Base-by-base conservation (phyloP, 2,113 vertebrate genomes). In the Syrmaticus mikado region DNA sequence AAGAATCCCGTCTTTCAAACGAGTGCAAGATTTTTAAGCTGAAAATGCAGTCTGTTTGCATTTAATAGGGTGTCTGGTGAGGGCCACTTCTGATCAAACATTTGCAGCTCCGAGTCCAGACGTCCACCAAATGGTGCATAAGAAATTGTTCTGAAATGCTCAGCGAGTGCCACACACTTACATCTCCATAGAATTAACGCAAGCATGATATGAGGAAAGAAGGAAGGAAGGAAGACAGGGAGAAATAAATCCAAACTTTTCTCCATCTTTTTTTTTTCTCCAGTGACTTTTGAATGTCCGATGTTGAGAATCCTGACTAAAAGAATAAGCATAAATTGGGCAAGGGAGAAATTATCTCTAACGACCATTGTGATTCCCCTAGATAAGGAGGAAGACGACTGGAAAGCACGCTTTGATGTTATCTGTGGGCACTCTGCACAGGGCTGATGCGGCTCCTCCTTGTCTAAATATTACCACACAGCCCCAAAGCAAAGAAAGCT, bases 151-250 rank as follows among this genome's bases (percentile, higher is more conserved):
- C 62, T 32, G 28, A 79, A 64, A 36, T 6, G 25, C 53, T 67
- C 15, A 7, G 11, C 0, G 0, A 50, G 10, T 18, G 13, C n/a
- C 77, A 45, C 0, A 1, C 10, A 11, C 1, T 7, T 5, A 12
- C 0, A 7, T 4, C 22, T 84, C 74, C n/a, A 8, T 0, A 62
- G 38, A 70, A 60, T 18, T 55, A 65, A 53, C 13, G 14, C 13
- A 76, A 55, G 61, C 84, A 14, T 21, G 13, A 76, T 16, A 6
- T 43, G 17, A 77, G 32, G 58, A 50, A 76, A 48, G 17, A 68
- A 46, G 32, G 32, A 55, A 62, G 22, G 32, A 90, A 77, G 61
- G 7, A 8, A 27, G 25, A 34, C 6, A 32, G 22, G 11, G 60
- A 61, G 18, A 65, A 70, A 7, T 25, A 8, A 58, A 36, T 50